Evolutionary conservation across 2,113 vertebrate genomes (phyloP), one percentile per base, ranked within the genome.

Genomic region (Brachypodius melanocephalos): DNA sequence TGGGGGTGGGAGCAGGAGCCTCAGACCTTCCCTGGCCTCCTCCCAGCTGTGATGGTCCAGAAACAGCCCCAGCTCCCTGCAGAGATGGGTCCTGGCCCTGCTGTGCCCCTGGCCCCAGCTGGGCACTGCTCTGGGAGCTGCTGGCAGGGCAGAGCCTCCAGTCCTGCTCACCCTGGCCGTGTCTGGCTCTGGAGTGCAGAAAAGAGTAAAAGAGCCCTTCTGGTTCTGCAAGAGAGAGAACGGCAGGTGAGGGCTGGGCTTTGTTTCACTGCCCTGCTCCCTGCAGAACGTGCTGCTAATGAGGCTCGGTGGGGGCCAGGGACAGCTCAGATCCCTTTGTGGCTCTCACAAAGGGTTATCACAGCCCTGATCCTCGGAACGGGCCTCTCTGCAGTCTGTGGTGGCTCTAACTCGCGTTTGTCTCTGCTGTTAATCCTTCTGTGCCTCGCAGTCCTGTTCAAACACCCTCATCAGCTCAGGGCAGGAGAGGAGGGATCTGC

Each of bases 151-250:
- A 48, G 25, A 62, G 80, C 81, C 69, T 83, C 48, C 85, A 38
- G 26, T 72, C 80, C 73, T 31, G 66, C 91, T 79, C 51, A 20
- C 88, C 10, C 80, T 36, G 68, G 19, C 49, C 52, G 36, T 36
- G 54, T 61, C 96, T 94, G 96, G 93, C 83, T 95, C 94, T 62
- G 80, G 75, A 90, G 95, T 81, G 85, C 95, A 92, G 94, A 80
- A 96, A 91, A 81, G 95, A 95, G 95, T 68, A 40, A 72, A 91
- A 43, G 43, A 79, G 89, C 93, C 95, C 94, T 98, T 97, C 97
- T 98, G 96, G 82, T 92, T 48, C 96, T 97, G 63, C 57, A 89
- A 85, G 65, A 94, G 88, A 93, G 42, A 83, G 52, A 58, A 61
- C 31, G 71, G 26, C 42, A 43, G 7, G 9, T 59, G 49, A 67